Evolutionary conservation across 2,888 invertebrate genomes (phyloP).

Genomic region (Clivina fossor): DNA sequence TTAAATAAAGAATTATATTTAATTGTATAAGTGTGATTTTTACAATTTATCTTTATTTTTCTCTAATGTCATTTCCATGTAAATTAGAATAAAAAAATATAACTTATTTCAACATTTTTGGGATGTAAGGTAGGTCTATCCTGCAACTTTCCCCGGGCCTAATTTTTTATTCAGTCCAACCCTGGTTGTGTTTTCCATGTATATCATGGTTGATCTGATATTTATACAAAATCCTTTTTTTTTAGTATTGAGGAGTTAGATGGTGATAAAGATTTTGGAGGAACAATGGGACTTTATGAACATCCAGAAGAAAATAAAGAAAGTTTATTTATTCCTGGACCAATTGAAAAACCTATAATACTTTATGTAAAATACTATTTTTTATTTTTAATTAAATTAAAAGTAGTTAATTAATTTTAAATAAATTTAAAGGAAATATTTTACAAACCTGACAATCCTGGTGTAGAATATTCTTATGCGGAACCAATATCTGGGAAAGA

Average conservation of each 20-base stretch:
- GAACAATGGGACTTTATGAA: slow-evolving; percentile 55
- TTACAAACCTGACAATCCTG: slow-evolving; percentile 57
- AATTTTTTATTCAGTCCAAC: too few species aligned
- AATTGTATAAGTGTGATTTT: too few species aligned
- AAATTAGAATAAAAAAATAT: too few species aligned
- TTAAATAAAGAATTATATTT: too few species aligned
- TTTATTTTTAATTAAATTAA: too few species aligned
- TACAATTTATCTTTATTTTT: too few species aligned
- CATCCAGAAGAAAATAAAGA: slow-evolving; percentile 59
- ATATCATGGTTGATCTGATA: too few species aligned
- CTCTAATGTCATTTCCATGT: too few species aligned
- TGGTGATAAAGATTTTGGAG: slow-evolving; percentile 55
- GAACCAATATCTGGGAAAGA: slow-evolving; percentile 53
- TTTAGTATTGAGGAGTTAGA: slow-evolving; percentile 48
- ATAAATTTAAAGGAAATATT: slow-evolving; percentile 47
- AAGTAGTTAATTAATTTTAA: slow-evolving; percentile 4
- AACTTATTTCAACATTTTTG: too few species aligned
- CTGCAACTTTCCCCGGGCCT: too few species aligned
- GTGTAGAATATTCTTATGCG: slow-evolving; percentile 62
- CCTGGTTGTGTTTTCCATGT: too few species aligned
- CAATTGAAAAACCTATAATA: slow-evolving; percentile 61
- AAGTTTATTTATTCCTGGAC: slow-evolving; percentile 62
- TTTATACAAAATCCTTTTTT: slow-evolving; percentile 33
- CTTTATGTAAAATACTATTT: slow-evolving; percentile 61
- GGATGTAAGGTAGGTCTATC: too few species aligned